Percentiles rank a stretch among this genome's conserved stretches.
These are phyloP conservation scores for Brachypodius melanocephalos DNA, from an alignment of 2,113 vertebrate species.

Conservation along the genomic window DNA sequence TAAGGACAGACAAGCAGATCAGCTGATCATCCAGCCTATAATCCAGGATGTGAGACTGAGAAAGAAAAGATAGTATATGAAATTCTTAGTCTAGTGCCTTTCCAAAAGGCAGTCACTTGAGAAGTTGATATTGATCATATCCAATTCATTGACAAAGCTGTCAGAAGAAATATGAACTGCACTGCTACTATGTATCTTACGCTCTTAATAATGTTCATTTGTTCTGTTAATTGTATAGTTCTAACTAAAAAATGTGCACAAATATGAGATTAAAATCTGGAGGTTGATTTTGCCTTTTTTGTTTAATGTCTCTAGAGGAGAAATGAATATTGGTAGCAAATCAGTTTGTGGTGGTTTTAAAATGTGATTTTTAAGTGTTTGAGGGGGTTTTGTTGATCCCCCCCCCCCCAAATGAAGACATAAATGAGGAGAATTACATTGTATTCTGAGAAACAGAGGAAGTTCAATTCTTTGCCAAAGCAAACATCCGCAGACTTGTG, in stretches of 20 bases:
- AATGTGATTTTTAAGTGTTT: background rate
- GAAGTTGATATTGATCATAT: background rate
- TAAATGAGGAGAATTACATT: constrained; percentile 34
- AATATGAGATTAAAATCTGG: background rate
- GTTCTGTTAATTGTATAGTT: background rate
- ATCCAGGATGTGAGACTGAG: background rate
- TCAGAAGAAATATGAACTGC: background rate
- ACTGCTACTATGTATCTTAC: background rate
- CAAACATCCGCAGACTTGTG: constrained; percentile 61
- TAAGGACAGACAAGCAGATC: background rate
- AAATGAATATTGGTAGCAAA: background rate
- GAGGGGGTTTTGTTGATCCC: background rate
- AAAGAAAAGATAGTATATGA: background rate
- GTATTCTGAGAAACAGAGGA: constrained; percentile 64
- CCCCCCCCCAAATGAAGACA: background rate
- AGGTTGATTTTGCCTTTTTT: background rate
- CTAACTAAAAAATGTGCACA: background rate
- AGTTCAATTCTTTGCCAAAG: constrained; percentile 51
- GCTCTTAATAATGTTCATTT: background rate
- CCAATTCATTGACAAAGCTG: background rate
- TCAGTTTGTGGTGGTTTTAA: background rate
- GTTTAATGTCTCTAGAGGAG: background rate
- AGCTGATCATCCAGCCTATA: background rate
- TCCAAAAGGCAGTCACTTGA: background rate
- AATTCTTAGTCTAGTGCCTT: background rate